Evolutionary conservation across 2,797 vertebrate species (phyloP).

Genomic region (Molossus molossus): DNA sequence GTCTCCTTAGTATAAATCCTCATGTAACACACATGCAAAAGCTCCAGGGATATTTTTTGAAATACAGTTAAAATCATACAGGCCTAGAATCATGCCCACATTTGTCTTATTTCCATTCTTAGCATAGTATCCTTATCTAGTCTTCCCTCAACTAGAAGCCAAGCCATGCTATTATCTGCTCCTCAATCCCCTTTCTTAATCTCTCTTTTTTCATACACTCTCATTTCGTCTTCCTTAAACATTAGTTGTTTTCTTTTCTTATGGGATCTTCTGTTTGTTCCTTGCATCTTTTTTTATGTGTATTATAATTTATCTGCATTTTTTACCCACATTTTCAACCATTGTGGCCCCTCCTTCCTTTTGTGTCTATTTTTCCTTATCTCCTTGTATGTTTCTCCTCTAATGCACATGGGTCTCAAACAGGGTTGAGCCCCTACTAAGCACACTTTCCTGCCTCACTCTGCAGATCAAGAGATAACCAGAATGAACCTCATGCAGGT

Average conservation of each 20-base stretch:
- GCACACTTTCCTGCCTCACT: not conserved
- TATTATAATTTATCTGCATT: not conserved
- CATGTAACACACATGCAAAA: constrained; percentile 37
- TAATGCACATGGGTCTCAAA: not conserved
- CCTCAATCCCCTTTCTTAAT: not conserved
- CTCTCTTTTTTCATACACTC: not conserved
- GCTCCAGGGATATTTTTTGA: not conserved
- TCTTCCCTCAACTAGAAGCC: not conserved
- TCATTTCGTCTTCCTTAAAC: constrained; percentile 33
- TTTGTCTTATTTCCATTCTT: not conserved
- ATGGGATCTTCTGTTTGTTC: not conserved
- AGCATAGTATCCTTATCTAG: not conserved
- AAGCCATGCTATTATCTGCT: not conserved
- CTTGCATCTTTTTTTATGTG: not conserved
- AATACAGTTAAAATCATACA: constrained; percentile 31
- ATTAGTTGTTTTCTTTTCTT: not conserved
- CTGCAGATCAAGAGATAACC: not conserved
- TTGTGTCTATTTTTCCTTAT: not conserved
- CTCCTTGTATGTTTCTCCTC: not conserved
- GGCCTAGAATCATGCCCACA: not conserved
- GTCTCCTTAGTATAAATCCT: not conserved
- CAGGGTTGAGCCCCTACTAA: not conserved
- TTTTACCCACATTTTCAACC: not conserved
- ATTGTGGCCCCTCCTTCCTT: not conserved
- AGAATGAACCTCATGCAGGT: not conserved